Percentiles rank a stretch among this genome's conserved stretches.
Evolutionary conservation across 2,797 vertebrate genomes (phyloP).

Genomic region (Gallinago nigripennis): DNA sequence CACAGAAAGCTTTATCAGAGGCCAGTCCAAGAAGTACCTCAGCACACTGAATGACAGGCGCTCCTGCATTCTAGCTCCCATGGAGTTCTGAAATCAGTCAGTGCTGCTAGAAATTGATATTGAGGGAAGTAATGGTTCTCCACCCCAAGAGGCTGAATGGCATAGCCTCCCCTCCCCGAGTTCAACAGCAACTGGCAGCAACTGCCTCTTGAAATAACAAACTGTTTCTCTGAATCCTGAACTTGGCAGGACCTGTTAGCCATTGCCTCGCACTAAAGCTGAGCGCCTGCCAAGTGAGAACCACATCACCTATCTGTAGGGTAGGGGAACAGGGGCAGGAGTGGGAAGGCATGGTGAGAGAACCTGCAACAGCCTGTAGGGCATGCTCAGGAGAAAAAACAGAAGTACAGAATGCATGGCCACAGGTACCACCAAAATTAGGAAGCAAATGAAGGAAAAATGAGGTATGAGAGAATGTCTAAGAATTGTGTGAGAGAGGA

Average conservation of each 20-base stretch:
- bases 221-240: background rate
- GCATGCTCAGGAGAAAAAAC: rapidly evolving
- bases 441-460: background rate
- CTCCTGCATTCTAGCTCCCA: background rate
- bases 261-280: background rate
- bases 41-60: background rate
- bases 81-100: background rate
- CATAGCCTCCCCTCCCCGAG: background rate
- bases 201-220: background rate
- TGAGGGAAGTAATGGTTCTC: background rate
- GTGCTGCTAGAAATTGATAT: background rate
- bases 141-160: background rate
- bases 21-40: background rate
- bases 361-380: background rate
- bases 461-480: background rate
- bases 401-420: background rate
- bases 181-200: background rate
- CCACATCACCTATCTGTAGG: rapidly evolving
- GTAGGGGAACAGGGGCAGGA: background rate
- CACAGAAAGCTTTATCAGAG: background rate
- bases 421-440: background rate
- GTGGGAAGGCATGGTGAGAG: background rate
- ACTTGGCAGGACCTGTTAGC: rapidly evolving
- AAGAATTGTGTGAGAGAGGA: background rate
- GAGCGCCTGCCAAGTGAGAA: background rate